These are phyloP conservation scores for Andrena marginata DNA, from an alignment of 2,888 invertebrate genomes.

Conservation along the genomic window DNA sequence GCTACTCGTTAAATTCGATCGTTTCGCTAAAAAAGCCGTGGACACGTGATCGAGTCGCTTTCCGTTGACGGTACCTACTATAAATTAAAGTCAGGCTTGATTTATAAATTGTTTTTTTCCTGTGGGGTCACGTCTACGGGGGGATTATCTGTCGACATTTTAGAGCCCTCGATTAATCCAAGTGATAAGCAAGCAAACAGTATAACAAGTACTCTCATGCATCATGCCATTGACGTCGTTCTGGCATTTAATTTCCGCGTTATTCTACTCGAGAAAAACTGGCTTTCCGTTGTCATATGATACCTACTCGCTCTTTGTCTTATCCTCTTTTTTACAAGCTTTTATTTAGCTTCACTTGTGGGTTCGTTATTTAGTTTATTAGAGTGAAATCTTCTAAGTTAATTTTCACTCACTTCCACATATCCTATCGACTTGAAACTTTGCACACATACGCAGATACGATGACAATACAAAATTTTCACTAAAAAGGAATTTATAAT, in stretches of 20 bases:
- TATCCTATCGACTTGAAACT: too few relatives aligned
- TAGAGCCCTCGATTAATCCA: conserved; percentile 55
- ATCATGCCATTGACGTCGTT: conserved; percentile 51
- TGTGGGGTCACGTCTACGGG: conserved; percentile 58
- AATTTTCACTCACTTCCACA: too few relatives aligned
- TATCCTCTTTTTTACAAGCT: not conserved
- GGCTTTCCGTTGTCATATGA: not conserved
- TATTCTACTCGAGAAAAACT: conserved; percentile 13
- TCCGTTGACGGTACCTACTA: conserved; percentile 17
- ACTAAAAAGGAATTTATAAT: too few relatives aligned
- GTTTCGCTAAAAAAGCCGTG: not conserved
- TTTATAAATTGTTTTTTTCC: conserved; percentile 68
- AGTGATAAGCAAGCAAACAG: conserved; percentile 31
- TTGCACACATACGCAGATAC: too few relatives aligned
- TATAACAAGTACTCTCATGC: not conserved
- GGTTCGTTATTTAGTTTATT: too few relatives aligned
- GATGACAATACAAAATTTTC: too few relatives aligned
- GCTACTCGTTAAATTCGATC: not conserved
- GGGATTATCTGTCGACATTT: conserved; percentile 54
- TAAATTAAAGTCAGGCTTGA: conserved; percentile 46
- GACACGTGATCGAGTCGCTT: conserved; percentile 24
- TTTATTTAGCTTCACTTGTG: not conserved
- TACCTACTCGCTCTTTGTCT: not conserved
- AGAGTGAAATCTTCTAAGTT: too few relatives aligned
- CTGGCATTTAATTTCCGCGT: conserved; percentile 43